A percentile compares a stretch with the other conserved stretches of the same genome.
Conservation (phyloP, 2,113 vertebrate genomes). For the Prunella himalayana region DNA sequence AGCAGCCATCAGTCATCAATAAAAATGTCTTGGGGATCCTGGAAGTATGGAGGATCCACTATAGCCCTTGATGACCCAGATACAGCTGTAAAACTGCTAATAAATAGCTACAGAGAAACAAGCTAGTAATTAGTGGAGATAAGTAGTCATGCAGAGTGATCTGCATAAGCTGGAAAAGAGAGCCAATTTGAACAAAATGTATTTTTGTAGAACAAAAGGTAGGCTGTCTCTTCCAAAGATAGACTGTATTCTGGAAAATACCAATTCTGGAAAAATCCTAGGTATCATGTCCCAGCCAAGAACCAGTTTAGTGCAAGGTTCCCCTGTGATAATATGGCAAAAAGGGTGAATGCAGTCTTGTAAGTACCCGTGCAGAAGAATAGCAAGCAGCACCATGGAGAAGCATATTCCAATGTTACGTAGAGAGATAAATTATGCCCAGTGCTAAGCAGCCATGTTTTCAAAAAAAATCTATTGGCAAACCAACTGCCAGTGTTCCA, state of each 20-base stretch:
- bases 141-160: background rate
- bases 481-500: background rate
- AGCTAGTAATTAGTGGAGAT: background rate
- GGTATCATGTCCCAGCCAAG: background rate
- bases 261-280: background rate
- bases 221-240: background rate
- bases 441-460: background rate
- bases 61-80: background rate
- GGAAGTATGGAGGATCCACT: background rate
- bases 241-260: background rate
- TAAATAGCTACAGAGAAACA: background rate
- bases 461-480: background rate
- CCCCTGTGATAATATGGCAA: background rate
- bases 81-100: background rate
- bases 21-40: background rate
- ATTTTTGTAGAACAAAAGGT: background rate
- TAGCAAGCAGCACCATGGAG: background rate
- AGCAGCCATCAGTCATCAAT: background rate
- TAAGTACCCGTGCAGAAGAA: background rate
- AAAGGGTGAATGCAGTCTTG: background rate
- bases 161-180: background rate
- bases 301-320: background rate
- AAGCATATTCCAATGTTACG: background rate
- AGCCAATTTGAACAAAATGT: background rate
- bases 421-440: background rate